Conservation (phyloP, 2,113 vertebrate genomes). For the Myotis brandtii region DNA sequence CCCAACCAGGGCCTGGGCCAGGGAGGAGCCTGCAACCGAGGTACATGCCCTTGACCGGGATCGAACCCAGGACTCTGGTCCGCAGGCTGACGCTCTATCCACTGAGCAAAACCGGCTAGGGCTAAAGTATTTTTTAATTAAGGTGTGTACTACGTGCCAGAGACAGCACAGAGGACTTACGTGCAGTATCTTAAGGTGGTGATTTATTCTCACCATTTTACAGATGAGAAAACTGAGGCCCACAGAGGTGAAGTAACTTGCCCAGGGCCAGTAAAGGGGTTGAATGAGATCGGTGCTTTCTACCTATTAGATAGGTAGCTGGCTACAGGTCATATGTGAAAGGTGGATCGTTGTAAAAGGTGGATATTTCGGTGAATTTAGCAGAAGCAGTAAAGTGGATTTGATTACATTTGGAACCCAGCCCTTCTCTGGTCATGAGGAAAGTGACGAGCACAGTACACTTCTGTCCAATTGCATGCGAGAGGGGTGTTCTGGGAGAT, state of each 20-base stretch:
- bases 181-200: background rate
- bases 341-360: background rate
- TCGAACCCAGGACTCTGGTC: background rate
- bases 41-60: background rate
- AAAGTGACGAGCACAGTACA: background rate
- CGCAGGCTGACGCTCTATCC: background rate
- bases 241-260: background rate
- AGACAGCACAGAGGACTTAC: background rate
- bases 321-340: background rate
- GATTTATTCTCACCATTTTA: background rate
- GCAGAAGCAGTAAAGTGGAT: background rate
- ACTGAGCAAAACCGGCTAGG: background rate
- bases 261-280: background rate
- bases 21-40: background rate
- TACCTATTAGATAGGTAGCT: background rate
- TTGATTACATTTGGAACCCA: background rate
- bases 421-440: background rate
- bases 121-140: background rate
- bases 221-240: background rate
- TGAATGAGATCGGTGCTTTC: background rate
- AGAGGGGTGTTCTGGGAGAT: background rate
- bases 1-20: no score
- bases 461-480: rapidly evolving
- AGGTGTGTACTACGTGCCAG: background rate
- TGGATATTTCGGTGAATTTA: background rate